Evolutionary conservation across 2,797 vertebrate genomes (phyloP), one percentile per base, ranked within the genome.

Genomic region (Molothrus aeneus): DNA sequence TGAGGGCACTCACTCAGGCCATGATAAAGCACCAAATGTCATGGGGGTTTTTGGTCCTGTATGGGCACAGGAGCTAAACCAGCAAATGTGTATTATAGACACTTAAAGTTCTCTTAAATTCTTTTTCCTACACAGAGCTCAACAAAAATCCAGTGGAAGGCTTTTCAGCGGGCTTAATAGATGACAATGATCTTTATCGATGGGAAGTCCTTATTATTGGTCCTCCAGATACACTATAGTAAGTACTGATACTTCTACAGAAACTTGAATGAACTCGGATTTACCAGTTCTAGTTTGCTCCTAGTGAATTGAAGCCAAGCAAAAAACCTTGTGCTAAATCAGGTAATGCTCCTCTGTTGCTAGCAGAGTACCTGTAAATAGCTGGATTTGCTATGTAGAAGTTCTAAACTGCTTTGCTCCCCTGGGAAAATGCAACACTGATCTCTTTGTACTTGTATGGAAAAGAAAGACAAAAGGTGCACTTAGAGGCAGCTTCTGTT

Each of bases 131-230:
- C 88, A 93, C 97, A 99, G 99, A 99, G 98, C 98, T 99, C 97
- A 99, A 99, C 98, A 99, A 99, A 98, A 99, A 99, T 97, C 99
- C 99, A 96, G 99, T 99, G 96, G 99, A 99, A 98, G 99, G 99
- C 92, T 99, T 99, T 98, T 99, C 99, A 95, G 99, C 99, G 86
- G 99, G 99, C 91, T 98, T 99, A 97, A 99, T 99, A 97, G 99
- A 99, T 96, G 99, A 99, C 98, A 99, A 98, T 97, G 99, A 99
- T 97, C 99, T 99, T 84, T 99, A 99, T 98, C 98, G 99, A 98
- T 99, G 99, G 99, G 99, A 99, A 99, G 99, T 99, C 95, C 98
- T 99, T 91, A 99, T 99, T 97, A 99, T 99, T 80, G 99, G 99
- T 61, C 99, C 99, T 96, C 99, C 99, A 97, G 99, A 99, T 95